phyloP scores from a whole-genome alignment of 2,113 vertebrate species.

The Psammodynastes pulverulentus region DNA sequence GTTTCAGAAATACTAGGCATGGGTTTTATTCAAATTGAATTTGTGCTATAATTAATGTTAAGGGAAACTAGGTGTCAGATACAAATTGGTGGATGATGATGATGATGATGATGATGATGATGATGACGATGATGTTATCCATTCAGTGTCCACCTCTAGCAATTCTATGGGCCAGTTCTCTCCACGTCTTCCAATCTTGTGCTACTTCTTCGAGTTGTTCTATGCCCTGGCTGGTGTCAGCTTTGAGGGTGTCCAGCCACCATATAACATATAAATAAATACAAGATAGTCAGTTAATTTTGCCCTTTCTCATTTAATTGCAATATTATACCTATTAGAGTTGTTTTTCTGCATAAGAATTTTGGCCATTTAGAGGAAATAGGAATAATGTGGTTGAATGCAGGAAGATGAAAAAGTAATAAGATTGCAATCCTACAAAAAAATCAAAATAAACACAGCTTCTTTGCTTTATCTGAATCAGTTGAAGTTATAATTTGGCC shows the following conservation, averaged over 20 bases:
- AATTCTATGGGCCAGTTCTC: too few relatives aligned
- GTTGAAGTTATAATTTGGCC: not conserved
- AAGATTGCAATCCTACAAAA: not conserved
- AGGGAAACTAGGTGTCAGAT: not conserved
- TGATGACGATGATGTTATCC: too few relatives aligned
- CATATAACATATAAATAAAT: too few relatives aligned
- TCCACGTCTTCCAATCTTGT: too few relatives aligned
- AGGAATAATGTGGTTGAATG: not conserved
- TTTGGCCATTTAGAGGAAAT: not conserved
- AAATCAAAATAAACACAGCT: not conserved
- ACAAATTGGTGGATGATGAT: too few relatives aligned
- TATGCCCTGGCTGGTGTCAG: too few relatives aligned
- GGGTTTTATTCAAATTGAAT: too few relatives aligned
- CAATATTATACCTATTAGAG: too few relatives aligned
- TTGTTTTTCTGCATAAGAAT: not conserved
- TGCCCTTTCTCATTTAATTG: not conserved
- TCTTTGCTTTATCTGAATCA: not conserved
- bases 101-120: too few relatives aligned
- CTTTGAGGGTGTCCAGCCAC: too few relatives aligned
- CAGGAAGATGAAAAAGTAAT: not conserved
- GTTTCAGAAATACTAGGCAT: not conserved
- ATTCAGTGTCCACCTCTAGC: too few relatives aligned
- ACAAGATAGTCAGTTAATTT: not conserved
- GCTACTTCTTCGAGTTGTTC: too few relatives aligned
- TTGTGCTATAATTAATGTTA: not conserved